phyloP scores from a whole-genome alignment of 2,113 vertebrate genomes.

The Microtus ochrogaster region DNA sequence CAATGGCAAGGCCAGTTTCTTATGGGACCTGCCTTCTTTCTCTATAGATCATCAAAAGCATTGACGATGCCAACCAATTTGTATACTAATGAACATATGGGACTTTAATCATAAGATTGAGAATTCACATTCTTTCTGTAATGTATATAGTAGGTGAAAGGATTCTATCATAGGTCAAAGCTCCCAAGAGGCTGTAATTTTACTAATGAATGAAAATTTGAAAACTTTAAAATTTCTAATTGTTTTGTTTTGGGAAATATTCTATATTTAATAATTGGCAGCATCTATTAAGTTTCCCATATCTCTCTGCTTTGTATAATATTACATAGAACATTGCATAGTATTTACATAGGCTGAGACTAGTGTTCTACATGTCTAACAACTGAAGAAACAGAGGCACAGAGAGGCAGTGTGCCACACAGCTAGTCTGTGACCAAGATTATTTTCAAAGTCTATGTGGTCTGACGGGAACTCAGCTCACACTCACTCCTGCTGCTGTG shows the following conservation, averaged over 20 bases:
- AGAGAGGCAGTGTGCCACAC: background rate
- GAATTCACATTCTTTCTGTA: background rate
- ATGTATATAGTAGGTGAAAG: background rate
- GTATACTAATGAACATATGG: background rate
- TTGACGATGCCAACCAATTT: background rate
- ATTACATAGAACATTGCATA: background rate
- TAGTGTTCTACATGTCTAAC: too few relatives aligned
- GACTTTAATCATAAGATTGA: background rate
- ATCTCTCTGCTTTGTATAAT: background rate
- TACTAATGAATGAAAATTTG: background rate
- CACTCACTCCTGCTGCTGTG: background rate
- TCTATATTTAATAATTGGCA: background rate
- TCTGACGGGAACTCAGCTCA: background rate
- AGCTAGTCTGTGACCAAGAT: background rate
- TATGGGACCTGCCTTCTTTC: background rate
- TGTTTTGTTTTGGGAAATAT: slow-evolving; percentile 4
- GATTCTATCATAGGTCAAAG: background rate
- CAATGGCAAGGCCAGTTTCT: background rate
- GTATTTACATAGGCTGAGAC: background rate
- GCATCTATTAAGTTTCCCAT: background rate
- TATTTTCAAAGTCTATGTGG: background rate
- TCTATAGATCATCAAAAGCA: background rate
- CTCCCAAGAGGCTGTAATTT: background rate
- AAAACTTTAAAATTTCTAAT: background rate
- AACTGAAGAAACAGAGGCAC: background rate